Evolutionary conservation across 1,140 invertebrate genomes (phyloP).

Genomic region (Achatina immaculata): DNA sequence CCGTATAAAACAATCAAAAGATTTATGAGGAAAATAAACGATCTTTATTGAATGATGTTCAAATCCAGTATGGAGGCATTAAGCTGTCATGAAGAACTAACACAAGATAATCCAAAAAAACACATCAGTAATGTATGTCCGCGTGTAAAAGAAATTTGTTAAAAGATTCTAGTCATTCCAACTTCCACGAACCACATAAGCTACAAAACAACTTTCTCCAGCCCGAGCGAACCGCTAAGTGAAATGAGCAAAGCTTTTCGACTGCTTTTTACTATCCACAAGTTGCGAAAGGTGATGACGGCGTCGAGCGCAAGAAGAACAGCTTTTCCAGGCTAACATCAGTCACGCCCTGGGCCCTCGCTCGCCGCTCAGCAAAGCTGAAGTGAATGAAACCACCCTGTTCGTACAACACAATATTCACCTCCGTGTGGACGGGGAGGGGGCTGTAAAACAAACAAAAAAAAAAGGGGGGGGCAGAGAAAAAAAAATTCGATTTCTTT

Average conservation of each 20-base stretch:
- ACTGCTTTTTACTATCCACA: too few species aligned
- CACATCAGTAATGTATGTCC: too few species aligned
- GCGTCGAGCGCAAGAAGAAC: constrained; percentile 34
- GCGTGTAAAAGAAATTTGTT: too few species aligned
- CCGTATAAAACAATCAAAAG: too few species aligned
- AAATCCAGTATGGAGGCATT: too few species aligned
- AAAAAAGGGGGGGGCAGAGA: constrained; percentile 7
- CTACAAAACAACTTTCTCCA: not conserved
- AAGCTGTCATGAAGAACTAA: too few species aligned
- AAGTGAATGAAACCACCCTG: constrained; percentile 63
- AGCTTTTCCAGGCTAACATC: constrained; percentile 48
- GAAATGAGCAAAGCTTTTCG: too few species aligned
- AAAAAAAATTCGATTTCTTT: constrained; percentile 14
- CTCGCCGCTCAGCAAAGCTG: constrained; percentile 49
- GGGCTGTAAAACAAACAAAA: not conserved
- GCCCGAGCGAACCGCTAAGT: not conserved
- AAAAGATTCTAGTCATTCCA: too few species aligned
- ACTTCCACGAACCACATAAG: not conserved
- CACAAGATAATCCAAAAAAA: too few species aligned
- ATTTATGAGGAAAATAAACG: too few species aligned
- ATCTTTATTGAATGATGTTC: too few species aligned
- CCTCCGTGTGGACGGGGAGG: constrained; percentile 49
- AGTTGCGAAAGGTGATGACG: constrained; percentile 38
- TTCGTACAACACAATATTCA: constrained; percentile 61
- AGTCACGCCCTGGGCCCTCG: constrained; percentile 54